Percentiles rank a stretch among this genome's conserved stretches.
Evolutionary conservation across 2,113 vertebrate genomes (phyloP).

Genomic region (Paraplagusia blochii): DNA sequence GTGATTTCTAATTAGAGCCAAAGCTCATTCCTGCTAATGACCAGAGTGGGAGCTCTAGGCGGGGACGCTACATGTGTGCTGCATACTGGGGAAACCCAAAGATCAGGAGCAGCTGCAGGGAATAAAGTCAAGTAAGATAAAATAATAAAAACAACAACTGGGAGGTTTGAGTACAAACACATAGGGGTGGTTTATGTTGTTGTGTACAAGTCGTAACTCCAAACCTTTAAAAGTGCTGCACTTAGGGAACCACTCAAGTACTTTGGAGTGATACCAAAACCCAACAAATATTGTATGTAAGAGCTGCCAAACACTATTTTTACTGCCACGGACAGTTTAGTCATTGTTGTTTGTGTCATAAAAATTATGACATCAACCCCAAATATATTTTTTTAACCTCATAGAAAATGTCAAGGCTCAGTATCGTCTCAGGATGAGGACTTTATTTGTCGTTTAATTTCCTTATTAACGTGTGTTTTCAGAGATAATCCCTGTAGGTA

Average conservation of each 20-base stretch:
- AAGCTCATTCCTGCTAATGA: constrained; percentile 72
- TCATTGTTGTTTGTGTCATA: too few species aligned
- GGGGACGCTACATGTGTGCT: constrained; percentile 40
- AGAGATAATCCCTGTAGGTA: background rate
- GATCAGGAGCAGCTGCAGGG: constrained; percentile 20
- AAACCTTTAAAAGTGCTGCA: constrained; percentile 3
- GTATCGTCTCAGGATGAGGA: too few species aligned
- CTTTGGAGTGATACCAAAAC: background rate
- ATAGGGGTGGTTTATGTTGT: background rate
- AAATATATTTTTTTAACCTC: too few species aligned
- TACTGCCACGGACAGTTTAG: too few species aligned
- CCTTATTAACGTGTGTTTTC: background rate
- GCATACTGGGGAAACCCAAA: constrained; percentile 24
- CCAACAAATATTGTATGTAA: background rate
- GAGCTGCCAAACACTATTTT: background rate
- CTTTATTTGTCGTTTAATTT: too few species aligned
- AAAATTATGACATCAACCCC: too few species aligned
- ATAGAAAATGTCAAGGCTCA: too few species aligned
- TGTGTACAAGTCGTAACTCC: background rate
- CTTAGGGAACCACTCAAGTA: constrained; percentile 1
- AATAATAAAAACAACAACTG: constrained; percentile 8
- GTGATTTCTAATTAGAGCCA: constrained; percentile 72
- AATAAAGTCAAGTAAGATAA: constrained; percentile 10
- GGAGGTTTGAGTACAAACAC: background rate
- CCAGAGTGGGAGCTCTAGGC: constrained; percentile 48